These are phyloP conservation scores for Natator depressus DNA, from an alignment of 2,113 vertebrate genomes.

Conservation along the genomic window DNA sequence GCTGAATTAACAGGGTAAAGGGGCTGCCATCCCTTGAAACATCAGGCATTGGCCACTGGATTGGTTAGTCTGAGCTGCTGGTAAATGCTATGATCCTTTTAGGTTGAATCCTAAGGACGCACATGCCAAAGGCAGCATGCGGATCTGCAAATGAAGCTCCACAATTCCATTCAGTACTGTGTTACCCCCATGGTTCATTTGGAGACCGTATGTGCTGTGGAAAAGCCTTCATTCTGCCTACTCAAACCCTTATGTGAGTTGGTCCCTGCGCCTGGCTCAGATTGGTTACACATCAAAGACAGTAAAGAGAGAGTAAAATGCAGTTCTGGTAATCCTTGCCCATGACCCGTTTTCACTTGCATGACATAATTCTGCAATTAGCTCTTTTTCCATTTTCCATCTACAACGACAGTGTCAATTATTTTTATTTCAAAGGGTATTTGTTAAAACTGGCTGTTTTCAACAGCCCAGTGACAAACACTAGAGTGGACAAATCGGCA, in stretches of 20 bases:
- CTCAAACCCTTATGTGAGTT: not conserved
- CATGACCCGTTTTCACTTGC: not conserved
- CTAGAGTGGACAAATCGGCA: not conserved
- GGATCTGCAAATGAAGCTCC: not conserved
- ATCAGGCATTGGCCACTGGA: not conserved
- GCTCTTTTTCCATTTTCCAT: not conserved
- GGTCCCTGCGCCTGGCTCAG: not conserved
- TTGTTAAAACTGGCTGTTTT: not conserved
- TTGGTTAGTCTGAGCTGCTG: not conserved
- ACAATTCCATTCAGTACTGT: not conserved
- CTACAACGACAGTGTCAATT: not conserved
- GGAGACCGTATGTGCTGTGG: not conserved
- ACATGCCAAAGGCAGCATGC: not conserved
- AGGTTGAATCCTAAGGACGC: not conserved
- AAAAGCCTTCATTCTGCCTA: not conserved
- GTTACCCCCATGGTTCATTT: not conserved
- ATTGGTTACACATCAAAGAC: not conserved
- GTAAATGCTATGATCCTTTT: not conserved
- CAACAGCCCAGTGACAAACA: not conserved
- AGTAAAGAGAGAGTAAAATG: not conserved
- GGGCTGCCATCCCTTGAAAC: not conserved
- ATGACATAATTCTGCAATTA: not conserved
- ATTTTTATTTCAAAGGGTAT: not conserved
- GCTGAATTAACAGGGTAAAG: not conserved
- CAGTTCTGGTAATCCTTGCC: not conserved